Evolutionary conservation across 2,888 invertebrate species (phyloP).

Genomic region (Netelia melanura): DNA sequence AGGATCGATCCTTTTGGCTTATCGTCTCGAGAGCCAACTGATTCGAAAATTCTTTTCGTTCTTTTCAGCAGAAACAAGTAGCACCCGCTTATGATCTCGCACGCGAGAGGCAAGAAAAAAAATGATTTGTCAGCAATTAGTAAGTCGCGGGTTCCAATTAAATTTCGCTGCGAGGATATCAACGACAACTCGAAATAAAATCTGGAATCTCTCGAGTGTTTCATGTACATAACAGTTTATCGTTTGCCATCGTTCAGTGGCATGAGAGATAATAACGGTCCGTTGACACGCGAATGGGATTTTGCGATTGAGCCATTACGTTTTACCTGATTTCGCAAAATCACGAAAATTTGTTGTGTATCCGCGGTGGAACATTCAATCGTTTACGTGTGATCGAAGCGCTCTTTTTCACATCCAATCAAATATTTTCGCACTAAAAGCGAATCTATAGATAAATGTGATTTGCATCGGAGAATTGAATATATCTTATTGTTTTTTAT

Average conservation of each 20-base stretch:
- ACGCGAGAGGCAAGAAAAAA: slow-evolving; percentile 66
- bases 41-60: slow-evolving; percentile 64
- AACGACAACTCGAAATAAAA: slow-evolving; percentile 36
- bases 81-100: slow-evolving; percentile 49
- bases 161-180: slow-evolving; percentile 40
- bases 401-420: neutral
- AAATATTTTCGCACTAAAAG: neutral
- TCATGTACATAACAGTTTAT: slow-evolving; percentile 36
- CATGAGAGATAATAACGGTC: slow-evolving; percentile 26
- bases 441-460: neutral
- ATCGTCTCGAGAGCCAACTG: slow-evolving; percentile 63
- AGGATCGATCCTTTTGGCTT: slow-evolving; percentile 62
- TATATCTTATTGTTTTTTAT: too few relatives aligned
- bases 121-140: slow-evolving; percentile 72
- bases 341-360: neutral
- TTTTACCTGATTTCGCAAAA: neutral
- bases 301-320: neutral
- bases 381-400: neutral
- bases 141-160: slow-evolving; percentile 54
- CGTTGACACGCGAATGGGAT: slow-evolving; percentile 16
- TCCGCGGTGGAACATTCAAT: neutral
- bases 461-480: neutral
- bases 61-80: slow-evolving; percentile 56
- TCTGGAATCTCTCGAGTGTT: slow-evolving; percentile 21
- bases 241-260: slow-evolving; percentile 26